Base-by-base conservation (phyloP, 2,888 invertebrate species). In the Hybos culiciformis region DNA sequence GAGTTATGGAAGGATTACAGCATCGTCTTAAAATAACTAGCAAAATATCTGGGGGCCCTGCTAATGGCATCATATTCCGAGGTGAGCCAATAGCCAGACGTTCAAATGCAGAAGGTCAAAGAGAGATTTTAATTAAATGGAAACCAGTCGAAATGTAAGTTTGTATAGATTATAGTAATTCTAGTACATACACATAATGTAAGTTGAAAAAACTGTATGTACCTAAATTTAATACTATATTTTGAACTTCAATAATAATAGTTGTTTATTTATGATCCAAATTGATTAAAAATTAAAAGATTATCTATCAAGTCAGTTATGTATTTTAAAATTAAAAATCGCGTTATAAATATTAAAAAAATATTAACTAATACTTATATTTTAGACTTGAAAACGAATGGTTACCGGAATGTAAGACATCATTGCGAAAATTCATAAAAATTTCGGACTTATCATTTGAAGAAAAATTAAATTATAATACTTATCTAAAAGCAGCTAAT, bases 1-100 rank as follows among this genome's bases (percentile, higher is more conserved):
- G 92, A 41, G 83, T 84, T 50, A 92, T 93, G 93, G 91, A 92
- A 66, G 83, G 86, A 1, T 72, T 94, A 33, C 83, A 86, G 63
- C 82, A 88, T 69, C 80, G 84, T 48, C 69, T 93, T 52, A 66
- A 79, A 42, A 77, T 77, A 53, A 76, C 78, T 11, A 69, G 71
- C 51, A 75, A 72, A 48, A 71, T 82, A 52, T 75, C 68, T 56
- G 77, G 78, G 60, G 77, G 68, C 54, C 68, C 72, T 58, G 69
- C 78, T 57, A 73, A 82, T 66, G 73, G 77, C 51, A 73, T 87
- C 52, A 76, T 78, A 52, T 74, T 87, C 58, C 75, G 75, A 59
- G 82, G 84, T 54, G 72, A 74, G 64, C 70, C 78, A 48, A 63
- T 83, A 56, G 83, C 78, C 52, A 73, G 72, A 56, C 71, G 83